Evolutionary conservation across 1,140 invertebrate species (phyloP), one percentile per base, ranked within the genome.

Genomic region (Saxidomus purpurata): DNA sequence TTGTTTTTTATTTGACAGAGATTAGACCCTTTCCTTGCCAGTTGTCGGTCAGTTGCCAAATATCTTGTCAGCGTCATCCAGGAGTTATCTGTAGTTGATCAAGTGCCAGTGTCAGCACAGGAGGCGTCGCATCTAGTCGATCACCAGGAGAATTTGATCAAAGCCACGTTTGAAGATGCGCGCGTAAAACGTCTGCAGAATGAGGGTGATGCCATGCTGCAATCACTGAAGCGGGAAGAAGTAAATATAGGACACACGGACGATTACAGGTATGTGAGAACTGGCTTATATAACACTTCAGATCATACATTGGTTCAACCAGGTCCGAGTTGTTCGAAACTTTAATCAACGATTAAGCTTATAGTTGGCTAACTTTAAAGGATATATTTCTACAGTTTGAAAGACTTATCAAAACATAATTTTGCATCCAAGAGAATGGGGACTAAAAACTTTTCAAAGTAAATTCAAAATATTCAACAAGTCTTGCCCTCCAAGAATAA

Each of bases 11-110:
- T 61, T 77, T 91, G 90, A 59, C 91, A 95, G 95, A 94, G 93
- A 91, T 82, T 95, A 82, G 95, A 95, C 76, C 94, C 94, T 25
- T 95, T 95, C 82, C 89, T 95, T 67, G 80, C 91, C n/a, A 93
- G 89, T 34, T 95, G 95, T 89, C 90, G 92, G n/a, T 31, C 90
- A 0, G 94, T 93, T 13, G 94, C 92, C 34, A 89, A 92, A 15
- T 93, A 91, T 59, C 91, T 95, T 25, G 91, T 95, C 76, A 90
- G 84, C 22, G 91, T 93, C 4, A 94, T 95, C 88, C 92, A 95
- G 43, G 93, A 94, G 55, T 67, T 95, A 17, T 89, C 92, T 40
- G 63, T 81, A 17, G 38, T 92, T 31, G 83, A 92, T 31, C 61
- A 81, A 38, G 86, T 94, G 36, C 92, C 94, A 28, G 90, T 87